Conservation (phyloP, 2,113 vertebrate species). For the Oreochromis aureus region DNA sequence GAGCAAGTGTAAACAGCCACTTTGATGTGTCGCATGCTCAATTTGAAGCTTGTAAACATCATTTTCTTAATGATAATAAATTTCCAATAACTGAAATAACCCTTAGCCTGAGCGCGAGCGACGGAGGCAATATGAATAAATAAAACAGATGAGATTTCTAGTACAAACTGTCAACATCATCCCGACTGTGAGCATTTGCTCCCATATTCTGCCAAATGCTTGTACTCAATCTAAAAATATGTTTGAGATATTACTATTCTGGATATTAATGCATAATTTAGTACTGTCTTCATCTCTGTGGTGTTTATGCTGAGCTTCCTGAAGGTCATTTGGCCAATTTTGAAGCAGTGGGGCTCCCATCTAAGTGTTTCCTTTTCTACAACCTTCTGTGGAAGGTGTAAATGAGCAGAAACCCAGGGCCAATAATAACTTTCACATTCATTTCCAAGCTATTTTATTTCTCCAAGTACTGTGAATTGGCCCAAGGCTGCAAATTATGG, state of each 20-base stretch:
- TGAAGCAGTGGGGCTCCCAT: neutral
- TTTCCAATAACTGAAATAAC: neutral
- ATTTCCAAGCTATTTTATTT: neutral
- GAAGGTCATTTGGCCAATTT: neutral
- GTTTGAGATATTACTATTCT: neutral
- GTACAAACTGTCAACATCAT: neutral
- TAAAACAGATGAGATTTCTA: neutral
- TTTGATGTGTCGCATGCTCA: neutral
- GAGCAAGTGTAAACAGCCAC: neutral
- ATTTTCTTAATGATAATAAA: neutral
- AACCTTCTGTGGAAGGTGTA: neutral
- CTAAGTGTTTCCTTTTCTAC: neutral
- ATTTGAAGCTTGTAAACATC: neutral
- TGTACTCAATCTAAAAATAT: neutral
- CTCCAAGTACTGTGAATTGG: neutral
- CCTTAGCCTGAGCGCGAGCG: neutral
- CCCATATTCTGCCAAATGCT: neutral
- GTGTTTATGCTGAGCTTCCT: neutral
- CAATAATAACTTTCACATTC: neutral
- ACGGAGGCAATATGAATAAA: neutral
- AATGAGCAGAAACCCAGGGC: neutral
- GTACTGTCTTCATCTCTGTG: neutral
- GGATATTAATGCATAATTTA: neutral
- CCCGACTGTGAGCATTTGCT: neutral
- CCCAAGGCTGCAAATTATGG: neutral